Evolutionary conservation across 2,888 invertebrate species (phyloP).

Genomic region (Pyrochroa serraticornis): DNA sequence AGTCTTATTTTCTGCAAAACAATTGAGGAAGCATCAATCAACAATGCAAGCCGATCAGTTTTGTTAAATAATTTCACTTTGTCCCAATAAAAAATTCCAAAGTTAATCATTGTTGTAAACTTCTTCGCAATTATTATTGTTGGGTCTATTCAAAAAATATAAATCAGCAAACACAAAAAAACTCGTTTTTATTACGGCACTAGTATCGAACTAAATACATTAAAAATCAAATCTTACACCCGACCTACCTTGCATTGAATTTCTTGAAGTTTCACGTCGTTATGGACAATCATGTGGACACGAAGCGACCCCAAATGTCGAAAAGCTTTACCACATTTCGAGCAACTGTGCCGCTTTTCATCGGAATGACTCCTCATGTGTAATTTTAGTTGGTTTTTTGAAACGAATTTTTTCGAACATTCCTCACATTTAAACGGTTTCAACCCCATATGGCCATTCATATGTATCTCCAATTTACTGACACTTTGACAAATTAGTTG

Average conservation of each 20-base stretch:
- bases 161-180: not conserved
- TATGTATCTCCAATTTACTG: conserved; percentile 44
- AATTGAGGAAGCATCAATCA: no score
- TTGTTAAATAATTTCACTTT: no score
- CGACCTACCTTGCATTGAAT: conserved; percentile 43
- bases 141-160: no score
- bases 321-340: conserved; percentile 45
- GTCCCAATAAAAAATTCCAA: no score
- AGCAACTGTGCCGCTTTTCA: conserved; percentile 42
- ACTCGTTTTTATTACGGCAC: not conserved
- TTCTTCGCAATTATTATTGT: no score
- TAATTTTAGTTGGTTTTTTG: conserved; percentile 43
- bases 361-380: conserved; percentile 44
- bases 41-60: no score
- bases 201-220: not conserved
- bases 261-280: conserved; percentile 41
- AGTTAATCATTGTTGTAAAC: no score
- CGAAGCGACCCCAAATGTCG: conserved; percentile 42
- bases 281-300: conserved; percentile 42
- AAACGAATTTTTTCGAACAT: conserved; percentile 44
- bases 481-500: conserved; percentile 43
- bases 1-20: no score
- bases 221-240: not conserved
- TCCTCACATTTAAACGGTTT: conserved; percentile 46
- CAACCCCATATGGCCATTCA: conserved; percentile 44